Conservation (phyloP, 2,113 vertebrate genomes). For the Marmota monax region DNA sequence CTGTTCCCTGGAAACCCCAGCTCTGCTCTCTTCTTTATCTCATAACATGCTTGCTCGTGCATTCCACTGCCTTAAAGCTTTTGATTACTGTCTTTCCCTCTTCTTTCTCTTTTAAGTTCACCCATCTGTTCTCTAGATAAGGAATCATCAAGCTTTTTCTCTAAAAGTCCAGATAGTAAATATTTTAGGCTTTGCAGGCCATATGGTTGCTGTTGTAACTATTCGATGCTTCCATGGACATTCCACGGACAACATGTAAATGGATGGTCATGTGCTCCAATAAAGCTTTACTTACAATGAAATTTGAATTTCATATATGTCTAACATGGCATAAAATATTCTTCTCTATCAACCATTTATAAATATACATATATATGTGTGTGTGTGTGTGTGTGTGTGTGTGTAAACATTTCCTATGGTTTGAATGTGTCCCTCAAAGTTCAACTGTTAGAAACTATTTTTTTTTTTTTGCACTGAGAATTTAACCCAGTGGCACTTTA, state of each 20-base stretch:
- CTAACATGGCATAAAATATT: neutral
- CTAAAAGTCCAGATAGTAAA: neutral
- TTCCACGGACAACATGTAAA: neutral
- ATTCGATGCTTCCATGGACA: neutral
- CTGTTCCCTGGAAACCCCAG: neutral
- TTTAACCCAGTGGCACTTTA: too few relatives aligned
- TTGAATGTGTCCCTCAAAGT: neutral
- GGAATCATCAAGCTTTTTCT: neutral
- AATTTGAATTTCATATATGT: neutral
- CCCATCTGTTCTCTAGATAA: neutral
- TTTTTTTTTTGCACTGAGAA: too few relatives aligned
- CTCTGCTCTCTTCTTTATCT: neutral
- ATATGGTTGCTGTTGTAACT: neutral
- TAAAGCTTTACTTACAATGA: constrained; percentile 2
- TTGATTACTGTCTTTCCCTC: neutral
- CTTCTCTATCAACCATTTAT: too few relatives aligned
- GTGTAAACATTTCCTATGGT: neutral
- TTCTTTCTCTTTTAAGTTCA: neutral
- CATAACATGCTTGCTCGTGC: neutral
- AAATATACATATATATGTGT: too few relatives aligned
- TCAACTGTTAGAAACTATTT: neutral
- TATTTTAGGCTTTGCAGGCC: neutral
- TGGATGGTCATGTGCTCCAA: neutral
- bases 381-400: too few relatives aligned
- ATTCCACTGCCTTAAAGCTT: neutral